Evolutionary conservation across 2,113 vertebrate species (phyloP).

Genomic region (Acanthisitta chloris): DNA sequence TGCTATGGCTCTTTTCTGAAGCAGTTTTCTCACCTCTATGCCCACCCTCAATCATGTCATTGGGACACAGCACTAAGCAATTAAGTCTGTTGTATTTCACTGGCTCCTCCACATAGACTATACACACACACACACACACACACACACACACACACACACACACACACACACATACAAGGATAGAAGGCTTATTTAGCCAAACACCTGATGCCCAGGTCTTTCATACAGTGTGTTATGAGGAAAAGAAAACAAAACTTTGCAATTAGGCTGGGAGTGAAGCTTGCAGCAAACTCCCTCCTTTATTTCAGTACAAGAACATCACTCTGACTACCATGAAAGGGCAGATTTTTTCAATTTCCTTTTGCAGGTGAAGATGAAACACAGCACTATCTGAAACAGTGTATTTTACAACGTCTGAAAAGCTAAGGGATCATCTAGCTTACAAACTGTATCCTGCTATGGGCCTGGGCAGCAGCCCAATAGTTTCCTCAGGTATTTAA

Average conservation of each 20-base stretch:
- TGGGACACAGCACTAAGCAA: background rate
- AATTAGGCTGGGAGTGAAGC: background rate
- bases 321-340: background rate
- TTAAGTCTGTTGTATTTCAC: background rate
- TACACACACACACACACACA: background rate
- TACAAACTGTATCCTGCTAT: background rate
- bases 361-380: background rate
- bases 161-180: background rate
- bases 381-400: background rate
- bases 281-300: background rate
- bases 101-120: background rate
- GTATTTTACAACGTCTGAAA: background rate
- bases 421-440: background rate
- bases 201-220: conserved; percentile 6
- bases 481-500: background rate
- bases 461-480: background rate
- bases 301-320: background rate
- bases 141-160: background rate
- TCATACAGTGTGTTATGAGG: background rate
- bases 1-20: background rate
- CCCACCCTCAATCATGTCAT: background rate
- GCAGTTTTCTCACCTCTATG: background rate
- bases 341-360: background rate
- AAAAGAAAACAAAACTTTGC: background rate
- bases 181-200: background rate